Evolutionary conservation across 2,888 invertebrate genomes (phyloP), one percentile per base, ranked within the genome.

Genomic region (Uloborus plumipes): DNA sequence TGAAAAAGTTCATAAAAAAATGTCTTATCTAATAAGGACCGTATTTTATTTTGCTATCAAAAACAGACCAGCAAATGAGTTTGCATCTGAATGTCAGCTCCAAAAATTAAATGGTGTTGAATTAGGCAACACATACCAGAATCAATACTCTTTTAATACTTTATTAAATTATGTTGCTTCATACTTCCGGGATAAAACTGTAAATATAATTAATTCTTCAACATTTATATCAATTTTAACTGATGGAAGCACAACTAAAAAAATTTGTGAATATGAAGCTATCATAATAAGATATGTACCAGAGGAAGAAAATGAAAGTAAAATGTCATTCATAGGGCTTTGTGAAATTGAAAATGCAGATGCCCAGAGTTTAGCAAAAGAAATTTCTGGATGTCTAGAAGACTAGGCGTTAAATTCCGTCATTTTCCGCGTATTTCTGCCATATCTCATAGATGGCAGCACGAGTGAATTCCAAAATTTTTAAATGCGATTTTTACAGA

Each of bases 171-270:
- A 65, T 18, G 49, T 65, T 1, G 65, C 65, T n/a, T 14, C 47
- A 15, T 65, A 1, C 3, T 65, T 65, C n/a, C 1, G 47, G 47
- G 47, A n/a, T 20, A 3, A 65, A n/a, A 22, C 14, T 7, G 18
- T 49, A 9, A 49, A 65, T 20, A 18, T 9, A 14, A 13, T 65
- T 11, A 65, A 65, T 14, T 47, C 14, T 18, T 2, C 65, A 47
- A 65, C 47, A 49, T 65, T 49, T 3, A n/a, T 65, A 9, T 65
- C 65, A 16, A 15, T 65, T 2, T 13, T 50, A 20, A 65, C 65
- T 65, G 65, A 65, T 65, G 65, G 65, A 18, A 65, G 65, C 15
- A 65, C 65, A 11, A 65, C 65, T 13, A 47, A 49, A 65, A 64
- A 65, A 65, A 65, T 47, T 20, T 20, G 47, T 65, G 65, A 50